Percentiles rank a stretch among this genome's conserved stretches.
phyloP scores from a whole-genome alignment of 2,888 invertebrate genomes.

The Bombylius discolor region DNA sequence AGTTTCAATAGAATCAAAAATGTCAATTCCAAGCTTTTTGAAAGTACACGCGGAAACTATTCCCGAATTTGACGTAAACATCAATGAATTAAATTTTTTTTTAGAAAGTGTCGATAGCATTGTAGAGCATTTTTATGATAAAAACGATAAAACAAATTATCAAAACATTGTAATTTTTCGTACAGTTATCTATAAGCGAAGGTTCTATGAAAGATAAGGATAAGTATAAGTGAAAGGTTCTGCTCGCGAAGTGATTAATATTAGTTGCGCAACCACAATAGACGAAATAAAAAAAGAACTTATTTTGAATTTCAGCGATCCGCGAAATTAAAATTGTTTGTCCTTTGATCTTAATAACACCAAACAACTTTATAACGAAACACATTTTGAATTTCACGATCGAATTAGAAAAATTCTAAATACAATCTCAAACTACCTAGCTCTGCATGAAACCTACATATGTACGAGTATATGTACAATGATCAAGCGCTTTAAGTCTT shows the following conservation, averaged over 20 bases:
- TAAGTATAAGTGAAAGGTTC: conserved; percentile 4
- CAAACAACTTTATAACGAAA: conserved; percentile 10
- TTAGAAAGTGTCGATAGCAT: too few species aligned
- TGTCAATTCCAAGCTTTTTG: too few species aligned
- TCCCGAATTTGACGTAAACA: too few species aligned
- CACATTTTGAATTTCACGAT: conserved; percentile 1
- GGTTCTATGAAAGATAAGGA: too few species aligned
- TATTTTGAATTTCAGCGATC: not conserved
- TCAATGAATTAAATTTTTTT: too few species aligned
- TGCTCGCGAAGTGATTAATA: not conserved
- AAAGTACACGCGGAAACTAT: too few species aligned
- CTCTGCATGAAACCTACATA: not conserved
- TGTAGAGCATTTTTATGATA: too few species aligned
- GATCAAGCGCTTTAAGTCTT: too few species aligned
- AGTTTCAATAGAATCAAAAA: too few species aligned
- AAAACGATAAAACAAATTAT: too few species aligned
- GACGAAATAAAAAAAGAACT: not conserved
- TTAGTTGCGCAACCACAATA: not conserved
- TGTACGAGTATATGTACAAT: conserved; percentile 4
- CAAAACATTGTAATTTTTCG: too few species aligned
- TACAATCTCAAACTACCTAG: conserved; percentile 5
- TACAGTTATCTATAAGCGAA: too few species aligned
- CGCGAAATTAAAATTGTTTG: not conserved
- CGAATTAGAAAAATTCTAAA: conserved; percentile 3
- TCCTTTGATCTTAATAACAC: not conserved